Conservation (phyloP, 2,888 invertebrate species). For the Agrochola circellaris region DNA sequence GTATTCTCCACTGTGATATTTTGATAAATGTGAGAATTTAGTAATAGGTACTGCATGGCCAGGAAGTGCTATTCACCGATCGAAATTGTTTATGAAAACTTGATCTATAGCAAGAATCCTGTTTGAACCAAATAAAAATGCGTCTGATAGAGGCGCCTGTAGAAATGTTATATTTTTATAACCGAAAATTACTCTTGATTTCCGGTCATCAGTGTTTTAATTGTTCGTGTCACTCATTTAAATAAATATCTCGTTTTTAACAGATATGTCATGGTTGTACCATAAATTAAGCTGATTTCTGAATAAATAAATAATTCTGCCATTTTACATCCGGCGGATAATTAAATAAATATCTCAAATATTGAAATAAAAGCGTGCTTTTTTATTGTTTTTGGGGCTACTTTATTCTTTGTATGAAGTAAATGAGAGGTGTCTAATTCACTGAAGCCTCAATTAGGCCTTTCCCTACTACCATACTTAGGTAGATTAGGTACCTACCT, state of each 20-base stretch:
- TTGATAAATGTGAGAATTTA: not conserved
- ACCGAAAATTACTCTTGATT: not conserved
- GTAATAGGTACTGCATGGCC: not conserved
- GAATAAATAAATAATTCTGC: slow-evolving; percentile 6
- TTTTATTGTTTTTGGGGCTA: not conserved
- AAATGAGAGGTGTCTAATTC: not conserved
- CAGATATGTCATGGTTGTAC: not conserved
- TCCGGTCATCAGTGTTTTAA: slow-evolving; percentile 3
- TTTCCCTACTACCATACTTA: not conserved
- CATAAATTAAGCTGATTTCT: slow-evolving; percentile 13
- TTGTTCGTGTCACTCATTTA: slow-evolving; percentile 15
- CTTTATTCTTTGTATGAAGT: slow-evolving; percentile 5
- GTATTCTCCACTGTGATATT: not conserved
- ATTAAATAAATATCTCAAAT: not conserved
- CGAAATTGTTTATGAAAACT: slow-evolving; percentile 44
- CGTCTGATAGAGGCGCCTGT: not conserved
- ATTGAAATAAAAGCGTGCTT: not conserved
- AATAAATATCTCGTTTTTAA: slow-evolving; percentile 8
- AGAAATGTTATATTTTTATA: slow-evolving; percentile 20
- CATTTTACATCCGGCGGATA: slow-evolving; percentile 21
- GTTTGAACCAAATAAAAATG: slow-evolving; percentile 55
- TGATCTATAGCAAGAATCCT: slow-evolving; percentile 75
- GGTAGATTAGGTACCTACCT: not conserved
- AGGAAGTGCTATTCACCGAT: not conserved
- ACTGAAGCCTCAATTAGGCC: not conserved